These are phyloP conservation scores for Catostomus latipinnis DNA, from an alignment of 2,797 vertebrate species.

Conservation along the genomic window DNA sequence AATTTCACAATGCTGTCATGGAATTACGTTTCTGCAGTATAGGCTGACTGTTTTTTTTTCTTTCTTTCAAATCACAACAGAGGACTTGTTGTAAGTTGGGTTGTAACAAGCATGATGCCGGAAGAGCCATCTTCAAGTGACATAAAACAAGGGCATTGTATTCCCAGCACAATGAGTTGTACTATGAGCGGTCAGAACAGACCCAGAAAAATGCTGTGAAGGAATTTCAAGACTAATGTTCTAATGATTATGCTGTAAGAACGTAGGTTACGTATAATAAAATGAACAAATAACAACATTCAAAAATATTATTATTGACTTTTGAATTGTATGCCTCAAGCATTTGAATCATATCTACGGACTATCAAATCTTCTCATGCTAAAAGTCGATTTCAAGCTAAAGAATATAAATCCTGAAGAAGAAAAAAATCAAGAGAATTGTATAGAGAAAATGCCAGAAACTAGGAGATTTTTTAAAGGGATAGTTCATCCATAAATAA, in stretches of 20 bases:
- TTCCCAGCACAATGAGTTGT: constrained; percentile 17
- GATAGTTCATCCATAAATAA: neutral
- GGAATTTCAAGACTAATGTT: constrained; percentile 15
- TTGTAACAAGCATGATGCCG: neutral
- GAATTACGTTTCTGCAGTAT: neutral
- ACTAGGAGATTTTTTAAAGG: neutral
- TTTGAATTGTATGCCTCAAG: neutral
- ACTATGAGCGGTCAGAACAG: constrained; percentile 6
- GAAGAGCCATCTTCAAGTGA: constrained; percentile 24
- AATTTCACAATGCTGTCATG: constrained; percentile 14
- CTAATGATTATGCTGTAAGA: neutral
- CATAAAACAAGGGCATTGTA: constrained; percentile 48
- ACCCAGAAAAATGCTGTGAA: neutral
- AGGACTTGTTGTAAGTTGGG: constrained; percentile 17
- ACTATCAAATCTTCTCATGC: constrained; percentile 20
- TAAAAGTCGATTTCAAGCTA: neutral
- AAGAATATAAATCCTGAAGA: neutral
- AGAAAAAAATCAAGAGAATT: neutral
- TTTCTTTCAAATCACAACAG: constrained; percentile 38
- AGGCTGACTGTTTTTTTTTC: constrained; percentile 16
- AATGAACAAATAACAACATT: constrained; percentile 21
- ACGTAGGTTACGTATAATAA: neutral
- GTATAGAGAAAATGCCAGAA: neutral
- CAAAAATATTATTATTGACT: constrained; percentile 16
- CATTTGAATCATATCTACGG: constrained; percentile 17